Evolutionary conservation across 1,140 invertebrate genomes (phyloP).

Genomic region (Sycophila sp.): DNA sequence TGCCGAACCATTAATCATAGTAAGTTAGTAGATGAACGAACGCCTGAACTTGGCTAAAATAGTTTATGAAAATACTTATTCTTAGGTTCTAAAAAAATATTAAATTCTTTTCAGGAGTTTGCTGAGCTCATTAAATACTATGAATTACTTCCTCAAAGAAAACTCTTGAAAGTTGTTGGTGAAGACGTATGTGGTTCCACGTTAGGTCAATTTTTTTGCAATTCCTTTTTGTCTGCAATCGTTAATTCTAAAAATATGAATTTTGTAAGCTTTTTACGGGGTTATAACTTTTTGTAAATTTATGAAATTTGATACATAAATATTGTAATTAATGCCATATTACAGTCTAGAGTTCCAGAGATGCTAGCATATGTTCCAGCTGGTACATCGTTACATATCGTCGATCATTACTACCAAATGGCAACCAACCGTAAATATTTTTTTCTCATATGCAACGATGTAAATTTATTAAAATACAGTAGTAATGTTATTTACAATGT

Average conservation of each 20-base stretch:
- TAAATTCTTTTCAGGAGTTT: neutral
- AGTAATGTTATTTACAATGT: neutral
- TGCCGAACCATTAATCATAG: neutral
- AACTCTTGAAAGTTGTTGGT: neutral
- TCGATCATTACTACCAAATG: neutral
- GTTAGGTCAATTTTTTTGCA: neutral
- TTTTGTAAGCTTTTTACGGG: neutral
- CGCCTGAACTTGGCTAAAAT: too few relatives aligned
- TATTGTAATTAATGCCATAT: too few relatives aligned
- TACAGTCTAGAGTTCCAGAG: neutral
- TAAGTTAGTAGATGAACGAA: too few relatives aligned
- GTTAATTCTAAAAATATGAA: neutral
- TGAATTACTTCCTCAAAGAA: constrained; percentile 1
- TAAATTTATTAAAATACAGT: neutral
- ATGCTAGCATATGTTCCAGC: neutral
- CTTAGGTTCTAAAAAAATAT: too few relatives aligned
- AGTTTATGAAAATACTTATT: too few relatives aligned
- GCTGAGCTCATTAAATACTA: neutral
- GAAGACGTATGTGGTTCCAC: neutral
- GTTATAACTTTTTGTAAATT: too few relatives aligned
- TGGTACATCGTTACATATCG: neutral
- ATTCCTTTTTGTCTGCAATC: neutral
- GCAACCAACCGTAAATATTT: neutral
- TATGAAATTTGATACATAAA: too few relatives aligned
- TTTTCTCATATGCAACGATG: neutral